Evolutionary conservation across 2,113 vertebrate species (phyloP).

Genomic region (Semnornis frantzii): DNA sequence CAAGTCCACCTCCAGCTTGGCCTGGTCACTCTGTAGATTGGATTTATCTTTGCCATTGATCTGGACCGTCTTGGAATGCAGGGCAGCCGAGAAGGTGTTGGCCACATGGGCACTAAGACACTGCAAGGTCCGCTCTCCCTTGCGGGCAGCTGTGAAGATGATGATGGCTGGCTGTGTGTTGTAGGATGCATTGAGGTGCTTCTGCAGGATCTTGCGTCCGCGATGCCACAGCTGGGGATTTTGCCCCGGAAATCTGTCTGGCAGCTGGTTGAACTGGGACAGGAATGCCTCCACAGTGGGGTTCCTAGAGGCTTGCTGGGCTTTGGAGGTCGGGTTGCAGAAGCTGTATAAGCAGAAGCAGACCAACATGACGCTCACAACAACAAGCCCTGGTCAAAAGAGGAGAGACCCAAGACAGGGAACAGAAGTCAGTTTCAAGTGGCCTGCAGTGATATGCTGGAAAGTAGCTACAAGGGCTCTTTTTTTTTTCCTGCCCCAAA

Average conservation of each 20-base stretch:
- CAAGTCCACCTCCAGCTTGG: slow-evolving; percentile 86
- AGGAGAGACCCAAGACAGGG: background rate
- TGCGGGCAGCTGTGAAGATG: slow-evolving; percentile 82
- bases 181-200: slow-evolving; percentile 78
- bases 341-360: background rate
- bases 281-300: slow-evolving; percentile 71
- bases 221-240: slow-evolving; percentile 84
- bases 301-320: slow-evolving; percentile 23
- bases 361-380: fast-evolving
- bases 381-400: background rate
- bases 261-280: slow-evolving; percentile 73
- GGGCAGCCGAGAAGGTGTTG: slow-evolving; percentile 73
- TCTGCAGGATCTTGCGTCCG: slow-evolving; percentile 81
- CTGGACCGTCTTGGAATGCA: slow-evolving; percentile 73
- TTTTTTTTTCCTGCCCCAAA: background rate
- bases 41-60: slow-evolving; percentile 76
- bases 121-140: slow-evolving; percentile 78
- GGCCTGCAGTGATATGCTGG: background rate
- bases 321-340: slow-evolving; percentile 5
- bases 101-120: slow-evolving; percentile 85
- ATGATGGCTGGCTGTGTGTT: slow-evolving; percentile 87
- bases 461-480: background rate
- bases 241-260: slow-evolving; percentile 82
- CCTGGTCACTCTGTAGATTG: slow-evolving; percentile 78
- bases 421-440: background rate